Conservation (phyloP, 2,113 vertebrate genomes). For the Trematocara macrostoma region DNA sequence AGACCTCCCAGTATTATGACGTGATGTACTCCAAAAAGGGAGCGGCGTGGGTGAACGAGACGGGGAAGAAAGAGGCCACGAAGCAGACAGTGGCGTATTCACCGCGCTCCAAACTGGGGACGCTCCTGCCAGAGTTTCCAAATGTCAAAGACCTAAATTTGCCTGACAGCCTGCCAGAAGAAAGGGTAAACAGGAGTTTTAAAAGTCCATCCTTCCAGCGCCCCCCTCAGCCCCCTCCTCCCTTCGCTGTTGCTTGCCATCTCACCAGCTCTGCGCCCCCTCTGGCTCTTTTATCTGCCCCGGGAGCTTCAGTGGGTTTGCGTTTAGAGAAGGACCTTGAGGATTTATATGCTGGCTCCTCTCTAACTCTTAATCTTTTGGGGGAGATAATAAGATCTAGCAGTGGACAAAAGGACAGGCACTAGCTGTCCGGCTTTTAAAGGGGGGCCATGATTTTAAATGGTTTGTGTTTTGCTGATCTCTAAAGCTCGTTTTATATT, state of each 20-base stretch:
- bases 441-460: slow-evolving; percentile 73
- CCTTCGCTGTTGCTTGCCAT: slow-evolving; percentile 17
- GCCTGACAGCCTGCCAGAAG: slow-evolving; percentile 94
- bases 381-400: slow-evolving; percentile 77
- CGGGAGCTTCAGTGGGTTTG: slow-evolving; percentile 57
- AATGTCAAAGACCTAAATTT: slow-evolving; percentile 99
- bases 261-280: slow-evolving; percentile 54
- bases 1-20: slow-evolving; percentile 96
- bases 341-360: slow-evolving; percentile 77
- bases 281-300: slow-evolving; percentile 70
- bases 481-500: slow-evolving; percentile 70
- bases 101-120: slow-evolving; percentile 98
- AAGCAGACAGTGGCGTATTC: slow-evolving; percentile 99
- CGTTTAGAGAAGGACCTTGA: slow-evolving; percentile 72
- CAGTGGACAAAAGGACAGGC: slow-evolving; percentile 69
- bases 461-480: slow-evolving; percentile 74
- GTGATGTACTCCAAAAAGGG: slow-evolving; percentile 99
- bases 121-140: slow-evolving; percentile 97
- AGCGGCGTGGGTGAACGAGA: slow-evolving; percentile 97
- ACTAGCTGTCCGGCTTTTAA: slow-evolving; percentile 71
- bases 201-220: slow-evolving; percentile 60
- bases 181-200: slow-evolving; percentile 89
- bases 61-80: slow-evolving; percentile 98
- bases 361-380: slow-evolving; percentile 77
- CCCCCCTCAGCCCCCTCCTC: neutral